Base-by-base conservation (phyloP, 2,888 invertebrate species). In the Frankliniella fusca region DNA sequence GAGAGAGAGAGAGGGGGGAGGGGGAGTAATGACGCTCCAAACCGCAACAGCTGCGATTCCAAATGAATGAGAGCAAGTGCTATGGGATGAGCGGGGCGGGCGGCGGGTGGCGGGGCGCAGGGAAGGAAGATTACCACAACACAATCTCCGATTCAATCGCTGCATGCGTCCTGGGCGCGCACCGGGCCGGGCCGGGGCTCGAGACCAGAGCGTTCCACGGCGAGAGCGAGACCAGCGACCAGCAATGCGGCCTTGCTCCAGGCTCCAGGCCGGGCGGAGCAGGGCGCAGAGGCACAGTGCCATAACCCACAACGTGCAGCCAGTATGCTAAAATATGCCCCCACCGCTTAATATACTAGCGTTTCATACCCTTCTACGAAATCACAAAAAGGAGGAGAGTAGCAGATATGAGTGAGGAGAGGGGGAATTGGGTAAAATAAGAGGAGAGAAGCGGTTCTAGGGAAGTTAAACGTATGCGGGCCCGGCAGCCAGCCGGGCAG, bases 241-340 rank as follows among this genome's bases (percentile, higher is more conserved):
- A 54, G 8, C 1, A 11, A 54, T 54, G n/a, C n/a, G 2, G 80
- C 81, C 38, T 3, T 82, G 76, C 20, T 80, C 20, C 80, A 81
- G 80, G 81, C 79, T 82, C 48, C 49, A 81, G 20, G 48, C 27
- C 28, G 65, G 50, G 48, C 48, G 27, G 80, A 83, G 79, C n/a
- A 83, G 83, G 80, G 76, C 82, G 81, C 83, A 83, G 82, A 50
- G 50, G 50, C n/a, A n/a, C 54, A 11, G 54, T 54, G 54, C 54
- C 54, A 15, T 18, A 7, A 2, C 54, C 54, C 54, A 18, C 54
- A 18, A 18, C 54, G 15, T 54, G n/a, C n/a, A n/a, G n/a, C n/a
- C n/a, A n/a, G n/a, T n/a, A n/a, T n/a, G n/a, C n/a, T n/a, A n/a
- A n/a, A n/a, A n/a, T n/a, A n/a, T n/a, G n/a, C n/a, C n/a, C n/a